Conservation (phyloP, 2,113 vertebrate species). For the Microcebus tavaratra region DNA sequence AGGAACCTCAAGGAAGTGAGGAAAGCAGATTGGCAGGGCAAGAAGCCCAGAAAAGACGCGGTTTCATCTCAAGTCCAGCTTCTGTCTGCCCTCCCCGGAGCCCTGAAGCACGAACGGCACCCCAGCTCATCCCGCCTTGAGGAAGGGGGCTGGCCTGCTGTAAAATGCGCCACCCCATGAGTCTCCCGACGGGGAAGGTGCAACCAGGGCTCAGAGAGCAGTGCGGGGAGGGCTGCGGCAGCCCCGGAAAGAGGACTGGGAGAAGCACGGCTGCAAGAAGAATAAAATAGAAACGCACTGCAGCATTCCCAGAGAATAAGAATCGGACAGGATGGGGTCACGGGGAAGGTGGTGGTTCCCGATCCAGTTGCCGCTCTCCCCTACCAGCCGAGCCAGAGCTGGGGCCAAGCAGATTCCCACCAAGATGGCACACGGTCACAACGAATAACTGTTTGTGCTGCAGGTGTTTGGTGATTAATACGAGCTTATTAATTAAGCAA, state of each 20-base stretch:
- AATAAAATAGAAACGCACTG: neutral
- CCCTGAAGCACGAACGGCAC: neutral
- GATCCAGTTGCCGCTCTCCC: neutral
- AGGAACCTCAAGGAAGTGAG: neutral
- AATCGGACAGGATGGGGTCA: slow-evolving; percentile 33
- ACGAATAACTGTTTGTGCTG: neutral
- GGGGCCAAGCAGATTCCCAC: neutral
- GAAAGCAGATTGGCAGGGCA: neutral
- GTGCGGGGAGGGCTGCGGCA: fast-evolving
- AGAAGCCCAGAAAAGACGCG: neutral
- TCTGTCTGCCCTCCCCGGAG: neutral
- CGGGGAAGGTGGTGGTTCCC: neutral
- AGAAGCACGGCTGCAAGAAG: neutral
- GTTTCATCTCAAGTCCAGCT: neutral
- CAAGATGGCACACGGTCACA: neutral
- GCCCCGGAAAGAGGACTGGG: neutral
- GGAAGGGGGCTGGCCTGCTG: neutral
- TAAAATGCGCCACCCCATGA: neutral
- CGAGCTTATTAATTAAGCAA: slow-evolving; percentile 57
- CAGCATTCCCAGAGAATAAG: neutral
- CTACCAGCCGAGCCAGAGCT: neutral
- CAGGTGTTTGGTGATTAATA: slow-evolving; percentile 40
- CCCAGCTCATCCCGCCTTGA: neutral
- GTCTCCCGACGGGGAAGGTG: neutral
- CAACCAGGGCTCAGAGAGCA: neutral